phyloP scores from a whole-genome alignment of 2,888 invertebrate genomes.

The Tinea semifulvella region DNA sequence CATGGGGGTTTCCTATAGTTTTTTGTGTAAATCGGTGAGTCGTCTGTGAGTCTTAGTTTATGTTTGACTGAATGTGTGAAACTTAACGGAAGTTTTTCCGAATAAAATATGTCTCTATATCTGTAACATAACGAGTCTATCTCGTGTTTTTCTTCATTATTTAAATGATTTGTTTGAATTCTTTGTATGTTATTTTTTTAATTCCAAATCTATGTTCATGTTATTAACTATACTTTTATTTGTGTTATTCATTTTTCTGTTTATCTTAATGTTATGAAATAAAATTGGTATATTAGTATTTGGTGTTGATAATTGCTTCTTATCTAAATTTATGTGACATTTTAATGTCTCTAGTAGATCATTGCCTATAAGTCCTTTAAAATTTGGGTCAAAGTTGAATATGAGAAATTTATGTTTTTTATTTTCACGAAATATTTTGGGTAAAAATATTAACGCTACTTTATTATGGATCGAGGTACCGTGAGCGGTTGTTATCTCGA shows the following conservation, averaged over 20 bases:
- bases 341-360: slow-evolving; percentile 14
- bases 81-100: slow-evolving; percentile 25
- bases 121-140: slow-evolving; percentile 22
- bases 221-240: not conserved
- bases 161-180: slow-evolving; percentile 21
- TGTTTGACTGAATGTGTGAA: slow-evolving; percentile 28
- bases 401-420: slow-evolving; percentile 15
- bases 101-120: slow-evolving; percentile 28
- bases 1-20: slow-evolving; percentile 20
- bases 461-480: not conserved
- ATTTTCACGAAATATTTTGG: slow-evolving; percentile 9
- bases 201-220: slow-evolving; percentile 14
- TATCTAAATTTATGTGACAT: slow-evolving; percentile 9
- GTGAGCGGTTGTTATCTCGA: slow-evolving; percentile 5
- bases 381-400: slow-evolving; percentile 15
- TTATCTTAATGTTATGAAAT: not conserved
- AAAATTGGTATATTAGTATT: slow-evolving; percentile 2
- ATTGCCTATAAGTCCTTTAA: slow-evolving; percentile 15
- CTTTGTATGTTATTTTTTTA: not conserved
- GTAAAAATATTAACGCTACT: not conserved
- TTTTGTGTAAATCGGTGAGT: slow-evolving; percentile 20
- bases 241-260: not conserved
- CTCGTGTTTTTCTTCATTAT: slow-evolving; percentile 24
- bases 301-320: not conserved
- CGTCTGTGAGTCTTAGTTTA: slow-evolving; percentile 23